These are phyloP conservation scores for Nomada fabriciana DNA, from an alignment of 2,888 invertebrate genomes.

Conservation along the genomic window DNA sequence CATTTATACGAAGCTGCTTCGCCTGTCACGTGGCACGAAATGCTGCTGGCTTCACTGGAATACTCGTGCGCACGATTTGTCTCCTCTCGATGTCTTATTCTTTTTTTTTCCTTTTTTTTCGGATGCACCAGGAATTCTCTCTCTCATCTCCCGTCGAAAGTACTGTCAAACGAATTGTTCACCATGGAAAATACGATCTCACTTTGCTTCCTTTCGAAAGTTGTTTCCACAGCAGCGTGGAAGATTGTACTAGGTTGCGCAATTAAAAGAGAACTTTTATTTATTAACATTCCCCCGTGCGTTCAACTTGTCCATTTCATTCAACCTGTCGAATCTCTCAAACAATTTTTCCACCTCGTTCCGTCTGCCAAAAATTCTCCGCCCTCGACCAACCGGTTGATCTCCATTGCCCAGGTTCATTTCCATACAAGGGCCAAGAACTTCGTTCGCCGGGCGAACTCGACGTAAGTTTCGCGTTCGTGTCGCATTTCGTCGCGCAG, in stretches of 20 bases:
- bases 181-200: neutral
- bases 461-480: neutral
- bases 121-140: no score
- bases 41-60: conserved; percentile 17
- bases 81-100: conserved; percentile 28
- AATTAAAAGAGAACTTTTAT: no score
- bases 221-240: neutral
- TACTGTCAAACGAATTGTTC: neutral
- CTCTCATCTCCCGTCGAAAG: no score
- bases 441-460: neutral
- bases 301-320: neutral
- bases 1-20: conserved; percentile 61
- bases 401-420: neutral
- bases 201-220: neutral
- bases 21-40: conserved; percentile 46
- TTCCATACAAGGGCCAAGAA: neutral
- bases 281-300: no score
- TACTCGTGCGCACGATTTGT: conserved; percentile 29
- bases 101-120: neutral
- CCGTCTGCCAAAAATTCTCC: neutral
- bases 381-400: neutral
- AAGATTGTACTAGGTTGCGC: no score
- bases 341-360: neutral
- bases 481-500: conserved; percentile 5
- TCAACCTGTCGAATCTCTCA: neutral